Evolutionary conservation across 2,888 invertebrate species (phyloP), one percentile per base, ranked within the genome.

Genomic region (Drosophila kuntzei): DNA sequence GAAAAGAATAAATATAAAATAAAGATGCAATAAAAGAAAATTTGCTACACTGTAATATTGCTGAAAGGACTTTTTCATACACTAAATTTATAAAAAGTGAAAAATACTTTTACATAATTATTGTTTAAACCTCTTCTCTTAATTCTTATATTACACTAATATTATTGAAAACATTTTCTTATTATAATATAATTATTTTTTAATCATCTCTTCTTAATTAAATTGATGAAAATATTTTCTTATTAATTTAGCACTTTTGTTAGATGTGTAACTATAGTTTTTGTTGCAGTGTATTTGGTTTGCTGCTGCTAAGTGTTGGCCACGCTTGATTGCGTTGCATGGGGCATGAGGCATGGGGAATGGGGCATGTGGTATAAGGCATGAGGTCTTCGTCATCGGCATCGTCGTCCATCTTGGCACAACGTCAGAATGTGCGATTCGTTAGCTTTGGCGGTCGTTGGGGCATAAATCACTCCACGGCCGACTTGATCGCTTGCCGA

Each of bases 321-420:
- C 47, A 8, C 41, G 63, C 71, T 73, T 83, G 82, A 87, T 87
- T 83, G 81, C 85, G 53, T 66, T 83, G 75, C 79, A 68, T 76
- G 80, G 63, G 62, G 75, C 64, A 66, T 61, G 18, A 8, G 27
- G 29, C 16, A 47, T 16, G 29, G 1, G 18, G 29, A 2, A 47
- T 49, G 51, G 47, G 55, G 58, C 66, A 71, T 62, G 46, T 0
- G 46, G 44, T 22, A 29, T 58, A 39, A 46, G 51, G 53, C 69
- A 68, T 64, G 53, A 54, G 53, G 60, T 27, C 36, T 44, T 72
- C 76, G 58, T 54, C 69, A 27, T 58, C 51, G 71, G 74, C 84
- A 68, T 49, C 84, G 87, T 83, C 87, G 89, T 88, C 87, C 89
- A 88, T 85, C 87, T 88, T 84, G 86, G 80, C 87, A 77, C 79